phyloP scores from a whole-genome alignment of 2,888 invertebrate species.

The Spilosoma lubricipeda region DNA sequence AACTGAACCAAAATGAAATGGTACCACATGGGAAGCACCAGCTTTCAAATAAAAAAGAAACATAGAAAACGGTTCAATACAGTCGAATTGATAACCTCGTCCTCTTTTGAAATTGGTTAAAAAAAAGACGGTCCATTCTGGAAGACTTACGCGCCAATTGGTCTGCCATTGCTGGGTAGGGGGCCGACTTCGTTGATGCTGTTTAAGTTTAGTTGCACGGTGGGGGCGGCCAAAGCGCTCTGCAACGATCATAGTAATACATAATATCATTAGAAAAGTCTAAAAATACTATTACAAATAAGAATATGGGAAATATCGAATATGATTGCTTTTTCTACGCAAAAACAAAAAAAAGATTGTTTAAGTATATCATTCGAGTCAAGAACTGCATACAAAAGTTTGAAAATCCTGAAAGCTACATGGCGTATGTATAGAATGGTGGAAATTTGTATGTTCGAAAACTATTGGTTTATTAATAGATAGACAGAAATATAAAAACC shows the following conservation, averaged over 20 bases:
- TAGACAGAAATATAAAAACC: too few relatives aligned
- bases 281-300: neutral
- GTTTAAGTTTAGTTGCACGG: neutral
- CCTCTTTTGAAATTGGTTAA: too few relatives aligned
- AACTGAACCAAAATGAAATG: too few relatives aligned
- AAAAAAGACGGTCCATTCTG: neutral
- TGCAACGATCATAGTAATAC: conserved; percentile 19
- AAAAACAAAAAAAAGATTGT: neutral
- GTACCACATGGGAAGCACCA: too few relatives aligned
- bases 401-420: neutral
- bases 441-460: neutral
- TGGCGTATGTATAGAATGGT: too few relatives aligned
- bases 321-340: neutral
- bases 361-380: neutral
- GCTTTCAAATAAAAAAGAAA: too few relatives aligned
- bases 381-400: neutral
- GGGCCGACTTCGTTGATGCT: conserved; percentile 10
- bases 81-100: too few relatives aligned
- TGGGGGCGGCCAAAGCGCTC: conserved; percentile 44
- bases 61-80: too few relatives aligned
- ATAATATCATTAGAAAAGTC: neutral
- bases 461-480: neutral
- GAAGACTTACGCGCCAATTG: conserved; percentile 24
- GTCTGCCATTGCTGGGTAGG: conserved; percentile 18
- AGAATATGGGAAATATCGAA: neutral